Evolutionary conservation across 2,113 vertebrate genomes (phyloP).

Genomic region (Sinocyclocheilus anophthalmus): DNA sequence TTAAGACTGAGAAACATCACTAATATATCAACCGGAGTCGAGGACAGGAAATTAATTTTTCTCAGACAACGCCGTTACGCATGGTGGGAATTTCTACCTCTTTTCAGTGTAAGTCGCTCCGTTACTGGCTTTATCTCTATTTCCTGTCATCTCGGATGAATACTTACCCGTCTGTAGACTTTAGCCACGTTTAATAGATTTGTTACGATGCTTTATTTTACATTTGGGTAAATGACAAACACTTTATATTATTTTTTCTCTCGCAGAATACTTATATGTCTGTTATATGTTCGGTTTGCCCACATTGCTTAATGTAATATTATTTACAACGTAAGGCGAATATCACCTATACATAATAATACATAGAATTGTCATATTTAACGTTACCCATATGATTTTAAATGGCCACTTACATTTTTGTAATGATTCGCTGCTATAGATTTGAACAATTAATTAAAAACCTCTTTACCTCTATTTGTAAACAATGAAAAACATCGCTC

Average conservation of each 20-base stretch:
- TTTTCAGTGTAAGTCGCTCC: slow-evolving; percentile 89
- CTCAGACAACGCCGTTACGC: slow-evolving; percentile 82
- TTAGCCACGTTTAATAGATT: background rate
- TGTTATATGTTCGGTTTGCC: background rate
- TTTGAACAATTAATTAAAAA: background rate
- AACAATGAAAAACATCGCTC: background rate
- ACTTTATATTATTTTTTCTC: background rate
- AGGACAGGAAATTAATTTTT: slow-evolving; percentile 86
- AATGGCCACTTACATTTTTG: background rate
- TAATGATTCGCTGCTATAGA: background rate
- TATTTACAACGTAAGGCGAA: background rate
- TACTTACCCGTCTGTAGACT: background rate
- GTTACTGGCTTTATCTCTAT: background rate
- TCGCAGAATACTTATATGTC: background rate
- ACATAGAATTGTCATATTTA: background rate
- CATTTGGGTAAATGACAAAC: background rate
- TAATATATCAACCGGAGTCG: slow-evolving; percentile 56
- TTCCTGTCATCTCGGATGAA: background rate
- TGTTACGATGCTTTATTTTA: background rate
- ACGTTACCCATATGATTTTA: background rate
- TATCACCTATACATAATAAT: background rate
- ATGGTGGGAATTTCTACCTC: slow-evolving; percentile 98
- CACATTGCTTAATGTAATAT: background rate
- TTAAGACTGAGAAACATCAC: slow-evolving; percentile 63
- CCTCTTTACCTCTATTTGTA: background rate